phyloP scores from a whole-genome alignment of 2,797 vertebrate species.

The Rhynchonycteris naso region DNA sequence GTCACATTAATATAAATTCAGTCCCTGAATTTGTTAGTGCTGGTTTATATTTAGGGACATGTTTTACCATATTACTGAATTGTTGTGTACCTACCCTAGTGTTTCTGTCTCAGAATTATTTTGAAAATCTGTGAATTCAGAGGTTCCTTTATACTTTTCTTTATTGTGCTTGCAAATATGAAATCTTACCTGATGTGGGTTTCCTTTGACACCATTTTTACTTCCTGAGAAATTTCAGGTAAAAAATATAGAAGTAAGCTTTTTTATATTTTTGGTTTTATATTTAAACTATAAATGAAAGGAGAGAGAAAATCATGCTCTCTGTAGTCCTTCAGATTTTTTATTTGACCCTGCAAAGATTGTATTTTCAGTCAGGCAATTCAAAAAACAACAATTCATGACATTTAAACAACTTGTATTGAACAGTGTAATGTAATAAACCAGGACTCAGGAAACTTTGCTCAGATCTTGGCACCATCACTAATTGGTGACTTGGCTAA shows the following conservation, averaged over 20 bases:
- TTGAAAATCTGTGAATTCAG: background rate
- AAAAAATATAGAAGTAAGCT: background rate
- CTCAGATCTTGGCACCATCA: background rate
- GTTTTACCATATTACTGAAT: constrained; percentile 17
- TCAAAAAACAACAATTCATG: background rate
- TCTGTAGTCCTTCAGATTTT: background rate
- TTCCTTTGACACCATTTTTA: constrained; percentile 18
- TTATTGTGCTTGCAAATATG: background rate
- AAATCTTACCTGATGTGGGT: background rate
- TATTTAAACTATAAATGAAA: constrained; percentile 20
- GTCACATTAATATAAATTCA: background rate
- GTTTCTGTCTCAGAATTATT: background rate
- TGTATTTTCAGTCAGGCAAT: background rate
- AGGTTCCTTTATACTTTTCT: background rate
- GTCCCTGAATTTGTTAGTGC: background rate
- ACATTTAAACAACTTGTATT: background rate
- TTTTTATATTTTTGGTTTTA: background rate
- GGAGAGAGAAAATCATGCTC: background rate
- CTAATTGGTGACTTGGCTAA: background rate
- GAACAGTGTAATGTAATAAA: background rate
- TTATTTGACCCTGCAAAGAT: background rate
- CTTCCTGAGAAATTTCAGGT: background rate
- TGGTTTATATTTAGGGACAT: background rate
- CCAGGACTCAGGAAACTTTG: background rate
- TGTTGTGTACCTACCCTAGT: background rate